Evolutionary conservation across 2,113 vertebrate species (phyloP).

Genomic region (Syngnathus typhle): DNA sequence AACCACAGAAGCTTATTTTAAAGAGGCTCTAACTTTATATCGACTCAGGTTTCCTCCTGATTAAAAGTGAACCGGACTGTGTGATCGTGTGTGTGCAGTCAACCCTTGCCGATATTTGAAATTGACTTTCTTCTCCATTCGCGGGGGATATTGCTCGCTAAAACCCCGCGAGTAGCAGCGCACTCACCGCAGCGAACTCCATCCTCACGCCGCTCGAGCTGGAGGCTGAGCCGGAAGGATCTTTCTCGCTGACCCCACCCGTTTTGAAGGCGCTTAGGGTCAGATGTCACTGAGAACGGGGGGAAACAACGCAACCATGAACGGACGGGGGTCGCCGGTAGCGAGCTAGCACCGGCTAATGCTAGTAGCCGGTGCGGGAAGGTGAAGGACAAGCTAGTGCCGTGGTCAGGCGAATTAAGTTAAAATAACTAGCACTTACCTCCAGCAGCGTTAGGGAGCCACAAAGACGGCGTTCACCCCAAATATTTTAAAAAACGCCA

Average conservation of each 20-base stretch:
- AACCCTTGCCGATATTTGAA: background rate
- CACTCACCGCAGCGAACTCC: conserved; percentile 61
- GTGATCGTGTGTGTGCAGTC: background rate
- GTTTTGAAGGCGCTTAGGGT: conserved; percentile 21
- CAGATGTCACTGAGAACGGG: conserved; percentile 2
- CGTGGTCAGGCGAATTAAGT: background rate
- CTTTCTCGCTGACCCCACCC: conserved; percentile 27
- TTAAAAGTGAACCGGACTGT: background rate
- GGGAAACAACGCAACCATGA: background rate
- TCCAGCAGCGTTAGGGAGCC: conserved; percentile 11
- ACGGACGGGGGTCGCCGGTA: background rate
- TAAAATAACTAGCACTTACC: conserved; percentile 25
- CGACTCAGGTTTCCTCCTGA: background rate
- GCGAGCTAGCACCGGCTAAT: conserved; percentile 10
- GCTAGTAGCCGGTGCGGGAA: background rate
- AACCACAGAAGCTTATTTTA: background rate
- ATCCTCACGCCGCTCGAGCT: conserved; percentile 35
- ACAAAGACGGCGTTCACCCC: conserved; percentile 1
- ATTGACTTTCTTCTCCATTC: background rate
- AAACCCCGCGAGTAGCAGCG: background rate
- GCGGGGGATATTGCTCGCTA: background rate
- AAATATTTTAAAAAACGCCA: conserved; percentile 14
- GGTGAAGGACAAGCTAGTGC: background rate
- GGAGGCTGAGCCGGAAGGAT: conserved; percentile 20
- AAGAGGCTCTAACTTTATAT: background rate